Conservation (phyloP, 2,888 invertebrate species). For the Sceliomorpha sp. region DNA sequence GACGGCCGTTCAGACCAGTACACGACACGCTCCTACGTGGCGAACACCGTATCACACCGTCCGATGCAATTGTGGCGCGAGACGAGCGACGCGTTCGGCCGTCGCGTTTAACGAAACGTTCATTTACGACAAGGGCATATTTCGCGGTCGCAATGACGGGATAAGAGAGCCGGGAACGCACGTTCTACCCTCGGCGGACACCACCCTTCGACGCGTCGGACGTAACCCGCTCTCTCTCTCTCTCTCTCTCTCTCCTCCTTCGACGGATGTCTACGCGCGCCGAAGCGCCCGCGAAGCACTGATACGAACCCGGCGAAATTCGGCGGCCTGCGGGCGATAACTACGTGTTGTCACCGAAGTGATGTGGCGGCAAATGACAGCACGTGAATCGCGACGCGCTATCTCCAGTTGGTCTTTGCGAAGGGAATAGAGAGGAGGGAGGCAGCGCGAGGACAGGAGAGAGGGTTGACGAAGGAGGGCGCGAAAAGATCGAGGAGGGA, state of each 20-base stretch:
- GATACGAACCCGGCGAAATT: no score
- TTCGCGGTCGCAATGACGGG: constrained; percentile 17
- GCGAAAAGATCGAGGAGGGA: constrained; percentile 18
- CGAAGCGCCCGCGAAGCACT: no score
- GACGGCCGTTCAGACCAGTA: constrained; percentile 70
- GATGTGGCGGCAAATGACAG: constrained; percentile 27
- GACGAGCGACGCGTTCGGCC: constrained; percentile 1
- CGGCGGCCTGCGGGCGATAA: no score
- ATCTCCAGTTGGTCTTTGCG: constrained; percentile 1
- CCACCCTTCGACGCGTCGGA: no score
- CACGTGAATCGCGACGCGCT: constrained; percentile 33
- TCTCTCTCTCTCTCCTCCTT: no score
- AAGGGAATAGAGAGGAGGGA: constrained; percentile 30
- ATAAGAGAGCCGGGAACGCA: no score
- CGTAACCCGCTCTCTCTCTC: no score
- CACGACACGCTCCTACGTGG: constrained; percentile 70
- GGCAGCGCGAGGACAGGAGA: no score
- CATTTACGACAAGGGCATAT: neutral
- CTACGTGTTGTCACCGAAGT: no score
- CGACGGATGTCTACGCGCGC: no score
- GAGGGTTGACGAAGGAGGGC: constrained; percentile 24
- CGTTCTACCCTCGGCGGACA: no score
- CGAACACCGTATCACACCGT: constrained; percentile 65
- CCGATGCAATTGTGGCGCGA: constrained; percentile 18
- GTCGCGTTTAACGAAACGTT: neutral